Percentiles rank a stretch among this genome's conserved stretches.
phyloP scores from a whole-genome alignment of 2,113 vertebrate species.

The Himantopus leucocephalus region DNA sequence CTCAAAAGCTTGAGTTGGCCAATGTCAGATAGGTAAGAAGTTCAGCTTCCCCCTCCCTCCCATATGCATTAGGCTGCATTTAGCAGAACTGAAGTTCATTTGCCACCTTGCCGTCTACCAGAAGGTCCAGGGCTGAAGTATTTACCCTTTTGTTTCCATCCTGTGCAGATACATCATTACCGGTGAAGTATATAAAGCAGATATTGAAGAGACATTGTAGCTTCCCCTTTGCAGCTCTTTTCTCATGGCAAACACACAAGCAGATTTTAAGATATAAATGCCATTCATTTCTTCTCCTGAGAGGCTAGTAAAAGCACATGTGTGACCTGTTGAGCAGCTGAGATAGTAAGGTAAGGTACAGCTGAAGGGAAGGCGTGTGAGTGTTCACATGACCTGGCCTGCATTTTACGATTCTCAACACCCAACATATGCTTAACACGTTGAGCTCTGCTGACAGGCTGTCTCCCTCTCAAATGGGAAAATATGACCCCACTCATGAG shows the following conservation, averaged over 20 bases:
- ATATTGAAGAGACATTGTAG: background rate
- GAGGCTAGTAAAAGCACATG: background rate
- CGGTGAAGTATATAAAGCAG: background rate
- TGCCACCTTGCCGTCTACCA: background rate
- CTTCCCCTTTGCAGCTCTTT: background rate
- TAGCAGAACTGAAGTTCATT: background rate
- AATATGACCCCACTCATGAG: background rate
- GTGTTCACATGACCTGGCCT: background rate
- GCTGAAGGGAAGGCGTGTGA: background rate
- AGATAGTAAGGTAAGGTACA: background rate
- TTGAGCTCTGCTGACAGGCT: background rate
- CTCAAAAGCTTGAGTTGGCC: background rate
- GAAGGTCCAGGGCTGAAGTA: background rate
- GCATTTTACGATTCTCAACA: background rate
- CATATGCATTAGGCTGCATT: background rate
- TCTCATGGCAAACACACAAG: background rate
- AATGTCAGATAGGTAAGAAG: background rate
- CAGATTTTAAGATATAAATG: background rate
- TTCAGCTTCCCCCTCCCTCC: background rate
- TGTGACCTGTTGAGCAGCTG: background rate
- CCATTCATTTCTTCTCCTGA: background rate
- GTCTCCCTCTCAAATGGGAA: constrained; percentile 13
- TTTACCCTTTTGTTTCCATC: background rate
- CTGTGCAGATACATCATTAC: background rate
- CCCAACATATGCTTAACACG: background rate